Conservation (phyloP, 35 echinoderm and acorn worm species). For the Amphiura filiformis region DNA sequence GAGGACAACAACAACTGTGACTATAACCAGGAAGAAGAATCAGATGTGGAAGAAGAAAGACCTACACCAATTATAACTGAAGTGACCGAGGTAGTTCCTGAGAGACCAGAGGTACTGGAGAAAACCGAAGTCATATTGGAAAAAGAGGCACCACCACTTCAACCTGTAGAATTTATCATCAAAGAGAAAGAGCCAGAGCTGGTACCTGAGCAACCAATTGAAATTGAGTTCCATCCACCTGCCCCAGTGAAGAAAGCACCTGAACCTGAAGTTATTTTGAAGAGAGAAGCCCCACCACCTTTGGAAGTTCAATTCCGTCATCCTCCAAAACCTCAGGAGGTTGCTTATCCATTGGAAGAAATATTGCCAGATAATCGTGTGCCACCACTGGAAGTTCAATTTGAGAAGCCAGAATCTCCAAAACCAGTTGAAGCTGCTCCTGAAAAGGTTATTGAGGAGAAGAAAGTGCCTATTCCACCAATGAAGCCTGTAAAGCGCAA, state of each 20-base stretch:
- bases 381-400: conserved; percentile 19
- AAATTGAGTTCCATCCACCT: conserved; percentile 1
- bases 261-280: conserved; percentile 5
- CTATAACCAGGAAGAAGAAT: not conserved
- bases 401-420: conserved; percentile 17
- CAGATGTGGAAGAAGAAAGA: not conserved
- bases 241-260: conserved; percentile 3
- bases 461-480: conserved; percentile 32
- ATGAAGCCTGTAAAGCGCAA: conserved; percentile 56
- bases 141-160: conserved; percentile 62
- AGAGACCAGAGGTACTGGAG: conserved; percentile 34
- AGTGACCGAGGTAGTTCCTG: not conserved
- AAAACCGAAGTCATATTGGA: conserved; percentile 78
- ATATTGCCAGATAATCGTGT: conserved; percentile 2
- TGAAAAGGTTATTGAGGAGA: conserved; percentile 11
- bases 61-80: conserved; percentile 3
- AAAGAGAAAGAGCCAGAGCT: conserved; percentile 55
- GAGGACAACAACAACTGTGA: conserved; percentile 13
- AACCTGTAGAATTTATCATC: conserved; percentile 59
- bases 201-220: conserved; percentile 27
- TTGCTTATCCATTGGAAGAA: conserved; percentile 27
- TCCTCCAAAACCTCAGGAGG: not conserved
- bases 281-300: not conserved
- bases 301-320: not conserved
- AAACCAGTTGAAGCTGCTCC: conserved; percentile 25